These are phyloP conservation scores for Callipepla californica DNA, from an alignment of 2,113 vertebrate species.

Conservation along the genomic window DNA sequence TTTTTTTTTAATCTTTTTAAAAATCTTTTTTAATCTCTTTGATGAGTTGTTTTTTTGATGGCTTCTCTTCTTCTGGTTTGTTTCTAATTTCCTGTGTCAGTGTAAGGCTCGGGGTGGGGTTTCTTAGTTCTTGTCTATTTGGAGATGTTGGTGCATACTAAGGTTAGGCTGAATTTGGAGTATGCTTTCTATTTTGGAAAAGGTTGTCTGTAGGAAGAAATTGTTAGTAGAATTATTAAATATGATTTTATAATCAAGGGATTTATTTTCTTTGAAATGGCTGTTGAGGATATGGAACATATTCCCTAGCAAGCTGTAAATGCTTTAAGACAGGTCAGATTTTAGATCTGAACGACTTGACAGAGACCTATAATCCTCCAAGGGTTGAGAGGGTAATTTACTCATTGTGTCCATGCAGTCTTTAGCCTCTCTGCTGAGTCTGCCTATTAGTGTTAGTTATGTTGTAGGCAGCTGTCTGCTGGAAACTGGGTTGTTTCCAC, in stretches of 20 bases:
- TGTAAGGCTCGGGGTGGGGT: background rate
- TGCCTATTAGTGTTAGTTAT: background rate
- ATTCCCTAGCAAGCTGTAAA: constrained; percentile 21
- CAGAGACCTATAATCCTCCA: constrained; percentile 32
- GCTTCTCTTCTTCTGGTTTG: background rate
- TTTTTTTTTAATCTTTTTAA: background rate
- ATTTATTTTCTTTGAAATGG: background rate
- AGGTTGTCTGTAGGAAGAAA: background rate
- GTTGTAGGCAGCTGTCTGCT: background rate
- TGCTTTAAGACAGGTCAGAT: constrained; percentile 7
- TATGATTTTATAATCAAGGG: background rate
- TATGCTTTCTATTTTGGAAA: background rate
- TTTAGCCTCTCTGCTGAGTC: constrained; percentile 14
- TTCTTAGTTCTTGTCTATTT: background rate
- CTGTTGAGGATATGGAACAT: background rate
- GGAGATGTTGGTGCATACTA: background rate
- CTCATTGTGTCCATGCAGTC: background rate
- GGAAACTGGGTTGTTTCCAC: background rate
- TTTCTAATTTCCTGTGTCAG: background rate
- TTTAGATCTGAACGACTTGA: constrained; percentile 25
- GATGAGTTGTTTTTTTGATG: background rate
- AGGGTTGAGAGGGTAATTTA: constrained; percentile 23
- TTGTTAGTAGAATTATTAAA: background rate
- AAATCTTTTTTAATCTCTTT: background rate
- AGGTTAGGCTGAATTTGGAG: background rate